Evolutionary conservation across 2,113 vertebrate species (phyloP).

Genomic region (Spea bombifrons): DNA sequence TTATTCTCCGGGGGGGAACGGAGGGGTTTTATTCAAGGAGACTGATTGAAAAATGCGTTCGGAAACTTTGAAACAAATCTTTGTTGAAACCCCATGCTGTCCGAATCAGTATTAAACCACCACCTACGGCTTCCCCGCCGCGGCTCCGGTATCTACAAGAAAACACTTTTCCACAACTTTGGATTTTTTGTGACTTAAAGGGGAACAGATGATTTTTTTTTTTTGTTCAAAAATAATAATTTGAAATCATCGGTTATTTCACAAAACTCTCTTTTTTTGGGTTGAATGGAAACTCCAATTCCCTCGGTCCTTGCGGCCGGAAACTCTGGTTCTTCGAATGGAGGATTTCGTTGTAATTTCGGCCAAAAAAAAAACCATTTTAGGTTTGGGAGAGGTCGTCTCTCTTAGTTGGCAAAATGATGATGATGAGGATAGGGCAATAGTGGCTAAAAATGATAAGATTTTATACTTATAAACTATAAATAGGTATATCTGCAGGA

Average conservation of each 20-base stretch:
- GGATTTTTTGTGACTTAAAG: background rate
- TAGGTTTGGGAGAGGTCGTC: too few relatives aligned
- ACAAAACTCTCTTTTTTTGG: background rate
- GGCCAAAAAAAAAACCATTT: too few relatives aligned
- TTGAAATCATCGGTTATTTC: background rate
- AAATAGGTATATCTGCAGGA: too few relatives aligned
- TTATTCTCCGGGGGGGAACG: slow-evolving; percentile 28
- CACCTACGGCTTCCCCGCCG: slow-evolving; percentile 21
- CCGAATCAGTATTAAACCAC: slow-evolving; percentile 16
- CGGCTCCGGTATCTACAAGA: slow-evolving; percentile 6
- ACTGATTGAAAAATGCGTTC: slow-evolving; percentile 37
- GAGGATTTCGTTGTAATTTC: too few relatives aligned
- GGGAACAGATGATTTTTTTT: slow-evolving; percentile 2
- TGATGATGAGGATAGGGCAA: too few relatives aligned
- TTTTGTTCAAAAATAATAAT: too few relatives aligned
- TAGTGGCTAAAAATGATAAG: too few relatives aligned
- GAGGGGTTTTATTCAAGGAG: slow-evolving; percentile 32
- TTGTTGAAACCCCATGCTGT: slow-evolving; percentile 5
- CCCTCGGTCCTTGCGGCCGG: too few relatives aligned
- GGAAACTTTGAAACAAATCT: slow-evolving; percentile 38
- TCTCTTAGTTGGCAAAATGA: too few relatives aligned
- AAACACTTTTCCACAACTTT: slow-evolving; percentile 6
- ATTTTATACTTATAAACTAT: too few relatives aligned
- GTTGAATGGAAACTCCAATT: background rate
- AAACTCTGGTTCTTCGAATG: too few relatives aligned